Conservation (phyloP, 1,140 invertebrate genomes). For the Zaprionus taronus region DNA sequence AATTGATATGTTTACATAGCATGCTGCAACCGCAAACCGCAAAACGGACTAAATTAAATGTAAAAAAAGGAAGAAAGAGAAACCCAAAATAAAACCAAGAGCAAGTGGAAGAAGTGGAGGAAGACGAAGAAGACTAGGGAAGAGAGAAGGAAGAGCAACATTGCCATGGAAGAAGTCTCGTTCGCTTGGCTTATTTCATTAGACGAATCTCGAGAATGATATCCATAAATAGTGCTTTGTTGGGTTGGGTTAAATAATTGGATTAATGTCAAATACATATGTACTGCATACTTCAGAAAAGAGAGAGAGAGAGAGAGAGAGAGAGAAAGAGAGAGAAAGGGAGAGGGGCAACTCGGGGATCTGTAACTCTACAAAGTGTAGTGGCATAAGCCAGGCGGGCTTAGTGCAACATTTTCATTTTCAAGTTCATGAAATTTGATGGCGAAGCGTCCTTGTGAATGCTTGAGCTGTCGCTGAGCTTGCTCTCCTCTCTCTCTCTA, state of each 20-base stretch:
- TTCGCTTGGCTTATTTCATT: conserved; percentile 1
- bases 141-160: neutral
- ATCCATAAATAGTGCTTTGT: conserved; percentile 7
- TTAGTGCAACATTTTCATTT: conserved; percentile 27
- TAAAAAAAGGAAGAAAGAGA: neutral
- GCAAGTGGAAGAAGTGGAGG: neutral
- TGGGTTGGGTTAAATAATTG: conserved; percentile 12
- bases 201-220: conserved; percentile 1
- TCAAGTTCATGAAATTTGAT: conserved; percentile 34
- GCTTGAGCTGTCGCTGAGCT: conserved; percentile 14
- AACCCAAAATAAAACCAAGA: neutral
- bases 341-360: neutral
- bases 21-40: neutral
- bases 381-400: neutral
- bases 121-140: neutral
- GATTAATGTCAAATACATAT: conserved; percentile 15
- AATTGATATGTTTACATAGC: conserved; percentile 7
- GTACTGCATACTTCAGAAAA: neutral
- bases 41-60: conserved; percentile 6
- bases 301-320: neutral
- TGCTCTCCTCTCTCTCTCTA: neutral
- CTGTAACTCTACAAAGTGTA: neutral
- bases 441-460: conserved; percentile 15
- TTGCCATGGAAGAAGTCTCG: neutral
- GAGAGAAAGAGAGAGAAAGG: neutral